Conservation (phyloP, 2,113 vertebrate genomes). For the Misgurnus mizolepis region DNA sequence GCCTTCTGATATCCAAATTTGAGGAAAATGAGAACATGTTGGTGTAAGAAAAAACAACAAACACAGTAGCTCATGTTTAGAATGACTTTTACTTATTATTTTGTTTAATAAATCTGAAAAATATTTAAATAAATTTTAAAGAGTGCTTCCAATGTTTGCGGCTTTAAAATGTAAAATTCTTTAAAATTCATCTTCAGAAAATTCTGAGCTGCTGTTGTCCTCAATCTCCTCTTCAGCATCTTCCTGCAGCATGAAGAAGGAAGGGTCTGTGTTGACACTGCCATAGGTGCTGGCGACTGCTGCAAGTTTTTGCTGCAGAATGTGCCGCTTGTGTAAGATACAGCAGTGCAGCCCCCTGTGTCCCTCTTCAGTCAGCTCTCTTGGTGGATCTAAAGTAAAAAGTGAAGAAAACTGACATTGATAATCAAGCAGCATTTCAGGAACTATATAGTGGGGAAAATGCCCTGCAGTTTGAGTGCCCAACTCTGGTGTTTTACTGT, state of each 20-base stretch:
- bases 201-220: not conserved
- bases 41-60: not conserved
- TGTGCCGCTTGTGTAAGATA: not conserved
- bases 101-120: not conserved
- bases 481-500: no score
- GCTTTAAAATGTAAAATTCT: not conserved
- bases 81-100: not conserved
- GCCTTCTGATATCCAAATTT: not conserved
- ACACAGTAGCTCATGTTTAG: not conserved
- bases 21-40: not conserved
- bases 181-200: conserved; percentile 11
- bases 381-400: not conserved
- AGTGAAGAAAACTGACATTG: no score
- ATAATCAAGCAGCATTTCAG: not conserved
- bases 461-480: not conserved
- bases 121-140: not conserved
- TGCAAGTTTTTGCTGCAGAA: not conserved
- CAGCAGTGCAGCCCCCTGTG: not conserved
- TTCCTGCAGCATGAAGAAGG: not conserved
- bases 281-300: conserved; percentile 1
- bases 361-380: not conserved
- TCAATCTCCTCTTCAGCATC: not conserved
- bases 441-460: not conserved
- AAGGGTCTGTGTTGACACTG: not conserved
- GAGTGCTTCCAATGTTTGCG: not conserved